Evolutionary conservation across 2,797 vertebrate species (phyloP).

Genomic region (Scarus forsteni): DNA sequence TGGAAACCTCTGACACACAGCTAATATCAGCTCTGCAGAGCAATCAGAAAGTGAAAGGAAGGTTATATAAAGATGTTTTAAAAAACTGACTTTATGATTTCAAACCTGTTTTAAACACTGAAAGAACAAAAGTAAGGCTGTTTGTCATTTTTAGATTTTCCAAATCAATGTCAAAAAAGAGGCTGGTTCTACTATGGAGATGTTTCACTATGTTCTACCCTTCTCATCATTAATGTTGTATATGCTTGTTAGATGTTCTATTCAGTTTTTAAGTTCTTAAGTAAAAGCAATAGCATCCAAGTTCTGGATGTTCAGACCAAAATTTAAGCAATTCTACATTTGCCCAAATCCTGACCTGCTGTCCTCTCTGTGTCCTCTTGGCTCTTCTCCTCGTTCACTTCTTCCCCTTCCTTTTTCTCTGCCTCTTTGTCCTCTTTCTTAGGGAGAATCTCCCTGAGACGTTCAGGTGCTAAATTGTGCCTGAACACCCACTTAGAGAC

Average conservation of each 20-base stretch:
- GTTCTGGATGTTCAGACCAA: background rate
- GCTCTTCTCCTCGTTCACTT: conserved; percentile 45
- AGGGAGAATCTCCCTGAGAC: conserved; percentile 84
- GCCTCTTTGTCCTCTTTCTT: conserved; percentile 60
- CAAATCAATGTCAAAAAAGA: too few relatives aligned
- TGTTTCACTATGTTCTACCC: too few relatives aligned
- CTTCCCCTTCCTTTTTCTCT: conserved; percentile 30
- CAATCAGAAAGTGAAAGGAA: background rate
- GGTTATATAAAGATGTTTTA: too few relatives aligned
- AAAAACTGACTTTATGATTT: too few relatives aligned
- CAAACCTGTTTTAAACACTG: too few relatives aligned
- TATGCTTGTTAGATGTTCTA: too few relatives aligned
- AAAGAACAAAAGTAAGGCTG: too few relatives aligned
- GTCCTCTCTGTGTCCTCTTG: conserved; percentile 66
- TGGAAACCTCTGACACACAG: conserved; percentile 91
- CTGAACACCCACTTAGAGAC: conserved; percentile 97
- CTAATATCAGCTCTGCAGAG: conserved; percentile 86
- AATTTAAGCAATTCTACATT: background rate
- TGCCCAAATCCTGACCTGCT: conserved; percentile 30
- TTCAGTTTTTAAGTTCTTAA: too few relatives aligned
- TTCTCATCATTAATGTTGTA: too few relatives aligned
- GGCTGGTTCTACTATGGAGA: too few relatives aligned
- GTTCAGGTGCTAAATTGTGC: conserved; percentile 86
- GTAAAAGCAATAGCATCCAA: too few relatives aligned
- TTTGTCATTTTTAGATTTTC: too few relatives aligned